A percentile compares a stretch with the other conserved stretches of the same genome.
These are phyloP conservation scores for Pterois miles DNA, from an alignment of 2,797 vertebrate species.

Conservation along the genomic window DNA sequence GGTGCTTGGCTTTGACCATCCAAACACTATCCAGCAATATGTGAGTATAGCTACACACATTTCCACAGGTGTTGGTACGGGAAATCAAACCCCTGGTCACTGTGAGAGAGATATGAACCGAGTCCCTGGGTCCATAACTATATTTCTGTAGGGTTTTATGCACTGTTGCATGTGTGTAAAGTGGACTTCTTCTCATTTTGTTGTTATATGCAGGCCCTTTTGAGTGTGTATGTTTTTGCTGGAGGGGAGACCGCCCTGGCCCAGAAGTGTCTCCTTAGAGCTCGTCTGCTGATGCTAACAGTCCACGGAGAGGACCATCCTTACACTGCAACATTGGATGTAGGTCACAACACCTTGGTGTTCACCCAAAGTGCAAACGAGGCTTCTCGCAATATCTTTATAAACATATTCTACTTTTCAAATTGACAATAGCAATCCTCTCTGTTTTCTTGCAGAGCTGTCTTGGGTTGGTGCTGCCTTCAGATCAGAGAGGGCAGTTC, in stretches of 20 bases:
- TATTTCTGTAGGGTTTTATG: background rate
- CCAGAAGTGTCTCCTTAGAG: conserved; percentile 85
- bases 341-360: conserved; percentile 56
- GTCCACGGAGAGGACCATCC: conserved; percentile 88
- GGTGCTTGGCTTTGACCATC: conserved; percentile 87
- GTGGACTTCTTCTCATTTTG: background rate
- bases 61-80: background rate
- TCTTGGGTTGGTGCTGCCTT: conserved; percentile 84
- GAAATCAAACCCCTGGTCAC: background rate
- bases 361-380: background rate
- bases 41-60: conserved; percentile 70
- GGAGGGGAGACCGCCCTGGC: conserved; percentile 84
- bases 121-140: background rate
- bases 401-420: background rate
- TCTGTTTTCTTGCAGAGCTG: conserved; percentile 75
- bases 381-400: background rate
- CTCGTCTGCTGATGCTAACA: conserved; percentile 81
- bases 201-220: conserved; percentile 70
- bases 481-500: conserved; percentile 78
- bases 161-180: background rate
- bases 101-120: background rate
- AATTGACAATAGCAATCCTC: background rate
- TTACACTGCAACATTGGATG: conserved; percentile 84
- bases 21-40: conserved; percentile 87
- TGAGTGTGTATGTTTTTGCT: conserved; percentile 83